phyloP scores from a whole-genome alignment of 2,113 vertebrate genomes.

The Mohoua ochrocephala region DNA sequence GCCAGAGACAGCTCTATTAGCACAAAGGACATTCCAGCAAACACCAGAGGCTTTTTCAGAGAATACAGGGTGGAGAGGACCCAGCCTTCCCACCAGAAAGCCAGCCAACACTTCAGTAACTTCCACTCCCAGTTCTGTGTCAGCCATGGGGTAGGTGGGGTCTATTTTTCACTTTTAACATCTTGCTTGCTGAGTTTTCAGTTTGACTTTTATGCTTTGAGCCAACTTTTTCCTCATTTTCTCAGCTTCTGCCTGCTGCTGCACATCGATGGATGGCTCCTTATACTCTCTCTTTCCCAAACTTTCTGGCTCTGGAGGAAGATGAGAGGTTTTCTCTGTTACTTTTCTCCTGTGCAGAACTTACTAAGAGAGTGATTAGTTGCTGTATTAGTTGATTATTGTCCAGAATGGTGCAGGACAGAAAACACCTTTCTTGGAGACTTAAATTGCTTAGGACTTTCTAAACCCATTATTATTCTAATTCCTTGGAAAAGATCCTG shows the following conservation, averaged over 20 bases:
- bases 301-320: background rate
- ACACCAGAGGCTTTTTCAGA: background rate
- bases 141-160: background rate
- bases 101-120: background rate
- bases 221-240: background rate
- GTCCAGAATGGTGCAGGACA: background rate
- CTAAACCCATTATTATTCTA: background rate
- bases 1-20: background rate
- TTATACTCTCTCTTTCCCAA: fast-evolving
- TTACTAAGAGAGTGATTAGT: background rate
- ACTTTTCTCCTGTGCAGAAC: background rate
- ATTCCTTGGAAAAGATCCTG: background rate
- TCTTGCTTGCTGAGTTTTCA: background rate
- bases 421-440: background rate
- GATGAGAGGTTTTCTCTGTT: background rate
- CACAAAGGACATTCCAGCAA: background rate
- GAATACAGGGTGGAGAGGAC: background rate
- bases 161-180: background rate
- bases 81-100: background rate
- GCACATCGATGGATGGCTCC: background rate
- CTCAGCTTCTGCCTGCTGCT: background rate
- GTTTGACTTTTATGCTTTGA: background rate
- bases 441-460: background rate
- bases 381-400: background rate
- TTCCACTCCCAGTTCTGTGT: background rate